These are phyloP conservation scores for Tiliacea citrago DNA, from an alignment of 2,888 invertebrate genomes.

Conservation along the genomic window DNA sequence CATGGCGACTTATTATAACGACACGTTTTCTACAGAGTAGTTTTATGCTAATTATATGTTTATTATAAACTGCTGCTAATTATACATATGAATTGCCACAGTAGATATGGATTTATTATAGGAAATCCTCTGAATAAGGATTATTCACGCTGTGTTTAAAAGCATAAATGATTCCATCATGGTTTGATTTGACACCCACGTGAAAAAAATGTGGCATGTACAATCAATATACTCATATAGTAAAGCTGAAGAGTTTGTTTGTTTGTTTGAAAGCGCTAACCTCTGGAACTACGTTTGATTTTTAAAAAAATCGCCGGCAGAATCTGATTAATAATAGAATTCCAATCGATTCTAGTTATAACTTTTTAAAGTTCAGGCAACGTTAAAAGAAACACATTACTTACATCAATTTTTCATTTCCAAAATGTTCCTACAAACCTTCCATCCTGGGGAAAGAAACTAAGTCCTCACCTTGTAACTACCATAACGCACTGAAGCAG, in stretches of 20 bases:
- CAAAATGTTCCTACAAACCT: neutral
- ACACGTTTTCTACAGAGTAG: conserved; percentile 1
- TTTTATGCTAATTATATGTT: conserved; percentile 7
- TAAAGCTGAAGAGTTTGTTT: too few species aligned
- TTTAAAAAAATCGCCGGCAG: too few species aligned
- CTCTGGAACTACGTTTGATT: too few species aligned
- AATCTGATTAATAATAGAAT: neutral
- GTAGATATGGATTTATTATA: conserved; percentile 6
- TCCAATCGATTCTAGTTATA: neutral
- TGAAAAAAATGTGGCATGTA: neutral
- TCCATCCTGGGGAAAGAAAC: neutral
- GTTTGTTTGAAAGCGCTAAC: too few species aligned
- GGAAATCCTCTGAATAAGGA: neutral
- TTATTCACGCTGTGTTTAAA: conserved; percentile 1
- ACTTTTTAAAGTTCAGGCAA: too few species aligned
- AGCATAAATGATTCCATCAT: neutral
- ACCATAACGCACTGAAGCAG: conserved; percentile 11
- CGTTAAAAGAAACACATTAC: too few species aligned
- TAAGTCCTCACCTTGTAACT: too few species aligned
- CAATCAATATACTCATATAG: neutral
- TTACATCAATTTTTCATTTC: neutral
- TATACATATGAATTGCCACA: neutral
- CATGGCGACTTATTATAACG: neutral
- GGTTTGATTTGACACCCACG: neutral
- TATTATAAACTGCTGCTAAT: conserved; percentile 3